Conservation (phyloP, 2,888 invertebrate genomes). For the Dysmachus trigonus region DNA sequence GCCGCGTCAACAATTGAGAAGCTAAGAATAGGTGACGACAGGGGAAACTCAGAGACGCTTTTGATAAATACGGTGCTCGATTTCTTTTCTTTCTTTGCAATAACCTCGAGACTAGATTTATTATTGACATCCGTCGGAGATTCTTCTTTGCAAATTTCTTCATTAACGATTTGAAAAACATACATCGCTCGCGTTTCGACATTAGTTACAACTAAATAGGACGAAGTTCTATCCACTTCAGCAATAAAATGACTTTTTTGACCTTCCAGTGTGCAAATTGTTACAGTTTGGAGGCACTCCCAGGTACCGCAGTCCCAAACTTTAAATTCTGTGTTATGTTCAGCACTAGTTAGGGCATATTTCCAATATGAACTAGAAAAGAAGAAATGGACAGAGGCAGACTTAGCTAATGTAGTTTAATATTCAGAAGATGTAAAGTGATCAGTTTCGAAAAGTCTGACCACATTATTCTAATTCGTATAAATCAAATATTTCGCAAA, state of each 20-base stretch:
- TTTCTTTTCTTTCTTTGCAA: background rate
- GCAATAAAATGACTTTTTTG: conserved; percentile 65
- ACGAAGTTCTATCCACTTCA: conserved; percentile 83
- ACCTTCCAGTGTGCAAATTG: conserved; percentile 66
- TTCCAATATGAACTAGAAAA: conserved; percentile 87
- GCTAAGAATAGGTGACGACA: conserved; percentile 88
- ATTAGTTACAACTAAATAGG: conserved; percentile 88
- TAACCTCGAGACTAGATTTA: background rate
- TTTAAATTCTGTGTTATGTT: conserved; percentile 89
- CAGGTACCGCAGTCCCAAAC: conserved; percentile 95
- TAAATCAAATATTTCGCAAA: too few species aligned
- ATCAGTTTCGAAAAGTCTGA: background rate
- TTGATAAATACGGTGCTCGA: conserved; percentile 69
- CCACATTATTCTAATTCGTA: background rate
- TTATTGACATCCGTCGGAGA: background rate
- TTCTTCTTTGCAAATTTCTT: conserved; percentile 51
- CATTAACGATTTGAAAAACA: conserved; percentile 75
- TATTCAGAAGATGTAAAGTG: background rate
- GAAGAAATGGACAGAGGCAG: background rate
- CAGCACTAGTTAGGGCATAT: conserved; percentile 90
- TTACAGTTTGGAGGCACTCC: conserved; percentile 90
- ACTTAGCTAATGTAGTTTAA: background rate
- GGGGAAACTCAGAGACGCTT: conserved; percentile 84
- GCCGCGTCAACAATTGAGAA: conserved; percentile 87
- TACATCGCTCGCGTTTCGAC: conserved; percentile 85